Percentiles rank a stretch among this genome's conserved stretches.
phyloP scores from a whole-genome alignment of 1,140 invertebrate genomes.

The Ostrea edulis region DNA sequence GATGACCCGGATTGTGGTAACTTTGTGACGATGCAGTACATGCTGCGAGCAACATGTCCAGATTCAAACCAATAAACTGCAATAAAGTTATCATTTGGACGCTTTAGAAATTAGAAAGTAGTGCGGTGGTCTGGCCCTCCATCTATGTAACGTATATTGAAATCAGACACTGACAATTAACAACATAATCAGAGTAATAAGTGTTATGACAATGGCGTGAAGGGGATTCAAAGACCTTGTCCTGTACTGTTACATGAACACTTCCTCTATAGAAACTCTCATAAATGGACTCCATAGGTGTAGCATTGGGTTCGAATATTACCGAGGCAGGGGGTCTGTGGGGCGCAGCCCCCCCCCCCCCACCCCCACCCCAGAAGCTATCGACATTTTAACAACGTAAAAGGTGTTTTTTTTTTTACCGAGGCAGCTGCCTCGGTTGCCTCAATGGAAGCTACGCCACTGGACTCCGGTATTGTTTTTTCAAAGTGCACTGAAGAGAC shows the following conservation, averaged over 20 bases:
- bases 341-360: no score
- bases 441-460: conserved; percentile 54
- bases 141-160: conserved; percentile 57
- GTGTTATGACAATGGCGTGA: conserved; percentile 45
- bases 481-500: conserved; percentile 56
- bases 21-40: conserved; percentile 57
- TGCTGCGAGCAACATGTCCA: conserved; percentile 55
- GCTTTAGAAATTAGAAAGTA: conserved; percentile 53
- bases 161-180: conserved; percentile 44
- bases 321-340: conserved; percentile 53
- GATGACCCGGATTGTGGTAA: conserved; percentile 57
- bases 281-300: not conserved
- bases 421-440: no score
- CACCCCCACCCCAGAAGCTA: no score
- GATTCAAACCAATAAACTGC: conserved; percentile 54
- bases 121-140: conserved; percentile 61
- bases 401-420: no score
- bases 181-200: conserved; percentile 15
- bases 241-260: conserved; percentile 61
- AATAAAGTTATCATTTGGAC: conserved; percentile 50
- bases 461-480: conserved; percentile 51
- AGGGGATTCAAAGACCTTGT: conserved; percentile 57
- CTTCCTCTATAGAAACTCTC: conserved; percentile 57
- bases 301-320: no score
- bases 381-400: no score